Conservation (phyloP, 2,888 invertebrate genomes). For the Nomada hirtipes region DNA sequence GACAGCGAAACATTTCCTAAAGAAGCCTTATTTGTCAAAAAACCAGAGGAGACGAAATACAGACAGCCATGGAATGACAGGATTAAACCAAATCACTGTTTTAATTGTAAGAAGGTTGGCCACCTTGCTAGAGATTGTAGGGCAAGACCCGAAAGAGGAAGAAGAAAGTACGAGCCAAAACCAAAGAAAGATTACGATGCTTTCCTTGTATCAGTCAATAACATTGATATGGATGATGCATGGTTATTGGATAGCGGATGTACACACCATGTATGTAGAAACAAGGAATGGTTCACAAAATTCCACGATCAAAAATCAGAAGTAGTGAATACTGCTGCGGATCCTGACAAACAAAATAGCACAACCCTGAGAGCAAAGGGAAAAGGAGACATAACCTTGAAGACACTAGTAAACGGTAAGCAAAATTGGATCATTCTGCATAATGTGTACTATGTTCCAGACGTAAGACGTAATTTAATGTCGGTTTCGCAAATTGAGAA, state of each 20-base stretch:
- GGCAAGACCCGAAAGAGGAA: neutral
- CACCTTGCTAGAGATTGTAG: neutral
- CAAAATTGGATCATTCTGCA: neutral
- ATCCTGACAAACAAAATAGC: neutral
- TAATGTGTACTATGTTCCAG: slow-evolving; percentile 1
- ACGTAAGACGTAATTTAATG: neutral
- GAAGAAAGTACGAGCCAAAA: neutral
- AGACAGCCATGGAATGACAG: neutral
- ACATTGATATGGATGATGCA: neutral
- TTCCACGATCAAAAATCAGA: neutral
- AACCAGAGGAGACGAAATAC: neutral
- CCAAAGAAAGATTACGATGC: neutral
- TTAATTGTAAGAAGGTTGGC: neutral
- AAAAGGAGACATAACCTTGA: neutral
- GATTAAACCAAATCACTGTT: neutral
- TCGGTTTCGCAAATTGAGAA: neutral
- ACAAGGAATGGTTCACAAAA: neutral
- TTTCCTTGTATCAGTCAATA: neutral
- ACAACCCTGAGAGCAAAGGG: neutral
- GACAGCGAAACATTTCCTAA: neutral
- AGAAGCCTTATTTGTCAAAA: neutral
- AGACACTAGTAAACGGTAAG: neutral
- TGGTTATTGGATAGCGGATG: neutral
- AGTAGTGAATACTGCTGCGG: neutral
- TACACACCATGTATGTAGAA: neutral